Evolutionary conservation across 1,140 invertebrate species (phyloP).

Genomic region (Acromyrmex charruanus): DNA sequence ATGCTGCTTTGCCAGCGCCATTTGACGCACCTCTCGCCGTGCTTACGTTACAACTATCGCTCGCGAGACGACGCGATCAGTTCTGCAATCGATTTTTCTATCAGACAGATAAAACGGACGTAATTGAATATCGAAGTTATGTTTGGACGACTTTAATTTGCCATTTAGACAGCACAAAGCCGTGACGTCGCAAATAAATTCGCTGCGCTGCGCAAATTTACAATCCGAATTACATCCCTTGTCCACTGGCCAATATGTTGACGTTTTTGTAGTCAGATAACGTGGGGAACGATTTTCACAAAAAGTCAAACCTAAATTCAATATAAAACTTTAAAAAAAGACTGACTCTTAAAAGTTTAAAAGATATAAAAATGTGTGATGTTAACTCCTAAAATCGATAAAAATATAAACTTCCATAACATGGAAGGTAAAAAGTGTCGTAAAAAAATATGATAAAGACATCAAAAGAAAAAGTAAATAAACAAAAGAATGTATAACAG

Average conservation of each 20-base stretch:
- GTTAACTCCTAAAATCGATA: neutral
- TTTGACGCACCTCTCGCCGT: conserved; percentile 78
- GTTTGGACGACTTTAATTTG: conserved; percentile 31
- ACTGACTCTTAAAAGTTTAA: neutral
- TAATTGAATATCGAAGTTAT: conserved; percentile 26
- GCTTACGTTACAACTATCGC: conserved; percentile 63
- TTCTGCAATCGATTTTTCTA: conserved; percentile 31
- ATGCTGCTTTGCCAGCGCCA: conserved; percentile 81
- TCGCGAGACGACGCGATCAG: conserved; percentile 2
- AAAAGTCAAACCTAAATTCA: neutral
- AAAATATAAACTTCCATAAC: neutral
- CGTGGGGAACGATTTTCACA: neutral
- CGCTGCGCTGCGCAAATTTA: conserved; percentile 4
- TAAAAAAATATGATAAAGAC: neutral
- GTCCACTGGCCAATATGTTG: conserved; percentile 5
- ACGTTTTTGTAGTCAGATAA: neutral
- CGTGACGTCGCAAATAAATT: conserved; percentile 16
- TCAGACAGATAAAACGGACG: neutral
- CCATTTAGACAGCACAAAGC: neutral
- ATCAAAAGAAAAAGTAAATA: neutral
- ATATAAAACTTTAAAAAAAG: neutral
- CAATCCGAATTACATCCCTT: conserved; percentile 1
- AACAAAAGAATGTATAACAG: neutral
- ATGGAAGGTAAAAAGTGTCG: neutral
- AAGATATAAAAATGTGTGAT: neutral